A percentile compares a stretch with the other conserved stretches of the same genome.
Conservation (phyloP, 2,113 vertebrate species). For the Seriola aureovittata region DNA sequence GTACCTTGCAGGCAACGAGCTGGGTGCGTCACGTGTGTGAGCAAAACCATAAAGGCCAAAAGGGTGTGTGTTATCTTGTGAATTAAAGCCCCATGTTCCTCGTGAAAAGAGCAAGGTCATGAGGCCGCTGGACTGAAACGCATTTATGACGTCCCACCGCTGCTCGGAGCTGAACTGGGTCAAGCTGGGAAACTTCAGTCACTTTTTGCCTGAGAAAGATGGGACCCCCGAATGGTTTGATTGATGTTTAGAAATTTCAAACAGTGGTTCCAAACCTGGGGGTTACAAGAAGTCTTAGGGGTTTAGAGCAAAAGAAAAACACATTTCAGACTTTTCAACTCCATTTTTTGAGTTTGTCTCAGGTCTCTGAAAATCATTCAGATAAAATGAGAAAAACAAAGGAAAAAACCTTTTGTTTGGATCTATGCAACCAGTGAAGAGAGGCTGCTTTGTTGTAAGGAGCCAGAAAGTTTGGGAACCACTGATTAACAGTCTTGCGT, state of each 20-base stretch:
- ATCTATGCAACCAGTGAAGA: not conserved
- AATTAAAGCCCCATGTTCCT: constrained; percentile 39
- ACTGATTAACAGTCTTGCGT: not conserved
- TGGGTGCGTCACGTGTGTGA: constrained; percentile 41
- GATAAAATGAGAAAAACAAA: not conserved
- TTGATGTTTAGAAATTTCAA: not conserved
- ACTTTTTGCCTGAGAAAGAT: not conserved
- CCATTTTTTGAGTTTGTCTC: not conserved
- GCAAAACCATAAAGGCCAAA: constrained; percentile 29
- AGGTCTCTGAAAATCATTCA: not conserved
- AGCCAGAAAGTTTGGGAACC: not conserved
- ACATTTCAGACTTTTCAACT: too few relatives aligned
- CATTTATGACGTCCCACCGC: not conserved
- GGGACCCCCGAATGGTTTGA: not conserved
- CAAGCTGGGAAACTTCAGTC: not conserved
- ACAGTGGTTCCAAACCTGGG: not conserved
- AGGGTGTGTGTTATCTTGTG: constrained; percentile 50
- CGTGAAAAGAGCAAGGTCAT: constrained; percentile 32
- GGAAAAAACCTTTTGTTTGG: not conserved
- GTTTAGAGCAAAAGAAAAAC: too few relatives aligned
- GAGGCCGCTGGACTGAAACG: constrained; percentile 5
- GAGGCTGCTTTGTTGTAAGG: not conserved
- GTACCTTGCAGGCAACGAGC: constrained; percentile 48
- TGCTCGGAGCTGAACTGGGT: constrained; percentile 4
- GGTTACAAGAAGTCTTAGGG: not conserved